Evolutionary conservation across 2,113 vertebrate genomes (phyloP).

Genomic region (Manacus vitellinus): DNA sequence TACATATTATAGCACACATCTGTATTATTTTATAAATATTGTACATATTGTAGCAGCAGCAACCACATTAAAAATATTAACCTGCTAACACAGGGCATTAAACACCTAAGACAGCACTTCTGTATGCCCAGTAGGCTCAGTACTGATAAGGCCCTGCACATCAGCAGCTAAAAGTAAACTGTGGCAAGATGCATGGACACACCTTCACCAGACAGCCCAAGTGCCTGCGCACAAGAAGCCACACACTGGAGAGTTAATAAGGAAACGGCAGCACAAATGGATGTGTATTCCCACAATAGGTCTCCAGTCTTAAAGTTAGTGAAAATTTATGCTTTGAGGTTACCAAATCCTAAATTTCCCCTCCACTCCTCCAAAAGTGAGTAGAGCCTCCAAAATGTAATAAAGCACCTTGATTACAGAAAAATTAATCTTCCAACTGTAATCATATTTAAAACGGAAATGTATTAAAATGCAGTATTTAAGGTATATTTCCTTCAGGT

Average conservation of each 20-base stretch:
- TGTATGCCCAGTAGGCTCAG: fast-evolving
- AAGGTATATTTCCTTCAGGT: background rate
- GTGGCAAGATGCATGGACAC: background rate
- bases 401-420: background rate
- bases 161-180: background rate
- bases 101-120: background rate
- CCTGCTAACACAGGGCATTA: background rate
- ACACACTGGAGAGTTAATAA: background rate
- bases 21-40: background rate
- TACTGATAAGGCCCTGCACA: background rate
- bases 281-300: background rate
- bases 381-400: background rate
- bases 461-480: background rate
- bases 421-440: background rate
- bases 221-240: background rate
- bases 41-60: background rate
- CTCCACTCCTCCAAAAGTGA: background rate
- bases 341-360: background rate
- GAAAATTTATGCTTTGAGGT: background rate
- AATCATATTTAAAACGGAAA: background rate
- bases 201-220: background rate
- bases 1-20: fast-evolving
- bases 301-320: background rate
- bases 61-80: background rate
- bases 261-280: fast-evolving